phyloP scores from a whole-genome alignment of 2,888 invertebrate genomes.

The Syrista parreyssii region DNA sequence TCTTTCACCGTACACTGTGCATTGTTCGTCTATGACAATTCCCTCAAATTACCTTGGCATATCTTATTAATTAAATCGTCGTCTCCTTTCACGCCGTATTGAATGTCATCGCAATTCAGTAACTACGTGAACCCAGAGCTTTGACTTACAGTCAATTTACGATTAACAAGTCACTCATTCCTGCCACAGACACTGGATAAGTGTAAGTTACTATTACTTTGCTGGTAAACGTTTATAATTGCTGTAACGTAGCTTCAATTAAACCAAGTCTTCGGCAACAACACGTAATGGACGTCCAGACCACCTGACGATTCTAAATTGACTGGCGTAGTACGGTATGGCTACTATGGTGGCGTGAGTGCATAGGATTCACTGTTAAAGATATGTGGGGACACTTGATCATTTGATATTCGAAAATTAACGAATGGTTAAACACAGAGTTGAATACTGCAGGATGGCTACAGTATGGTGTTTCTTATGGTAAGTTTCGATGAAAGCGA shows the following conservation, averaged over 20 bases:
- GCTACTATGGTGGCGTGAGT: background rate
- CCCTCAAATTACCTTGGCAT: background rate
- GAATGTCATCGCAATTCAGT: background rate
- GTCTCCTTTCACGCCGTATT: background rate
- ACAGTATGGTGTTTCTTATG: background rate
- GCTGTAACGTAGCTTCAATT: background rate
- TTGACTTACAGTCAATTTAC: background rate
- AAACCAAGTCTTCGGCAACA: background rate
- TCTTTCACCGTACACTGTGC: background rate
- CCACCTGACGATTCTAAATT: background rate
- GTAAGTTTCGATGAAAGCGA: background rate
- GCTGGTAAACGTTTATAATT: background rate
- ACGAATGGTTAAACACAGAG: background rate
- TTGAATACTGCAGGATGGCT: no score
- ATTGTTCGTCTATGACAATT: background rate
- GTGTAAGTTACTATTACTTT: background rate
- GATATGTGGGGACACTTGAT: background rate
- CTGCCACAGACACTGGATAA: background rate
- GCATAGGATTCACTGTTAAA: background rate
- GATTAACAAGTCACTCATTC: background rate
- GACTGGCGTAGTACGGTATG: background rate
- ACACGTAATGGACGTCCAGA: background rate
- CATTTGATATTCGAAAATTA: background rate
- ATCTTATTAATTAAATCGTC: background rate
- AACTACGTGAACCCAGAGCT: background rate